Evolutionary conservation across 2,888 invertebrate genomes (phyloP).

Genomic region (Lamellibrachia satsuma): DNA sequence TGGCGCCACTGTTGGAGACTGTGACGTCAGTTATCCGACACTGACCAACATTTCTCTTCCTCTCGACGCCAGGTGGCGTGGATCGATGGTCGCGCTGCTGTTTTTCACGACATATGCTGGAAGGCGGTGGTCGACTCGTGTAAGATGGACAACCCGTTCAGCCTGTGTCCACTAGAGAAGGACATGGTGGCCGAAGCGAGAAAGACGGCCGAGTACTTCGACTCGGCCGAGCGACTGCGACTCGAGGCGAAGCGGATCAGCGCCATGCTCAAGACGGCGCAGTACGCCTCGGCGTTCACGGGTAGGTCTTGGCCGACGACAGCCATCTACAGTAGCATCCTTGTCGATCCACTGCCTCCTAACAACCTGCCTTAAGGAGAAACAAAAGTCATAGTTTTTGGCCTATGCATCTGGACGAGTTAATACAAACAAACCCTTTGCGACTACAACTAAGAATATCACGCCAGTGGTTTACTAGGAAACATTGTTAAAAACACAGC

Average conservation of each 20-base stretch:
- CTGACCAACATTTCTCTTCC: too few relatives aligned
- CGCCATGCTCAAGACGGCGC: constrained; percentile 46
- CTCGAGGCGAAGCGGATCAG: constrained; percentile 49
- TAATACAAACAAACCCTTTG: too few relatives aligned
- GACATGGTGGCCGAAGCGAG: constrained; percentile 48
- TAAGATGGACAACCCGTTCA: constrained; percentile 41
- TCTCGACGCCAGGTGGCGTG: constrained; percentile 35
- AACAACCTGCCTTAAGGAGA: too few relatives aligned
- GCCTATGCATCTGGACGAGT: too few relatives aligned
- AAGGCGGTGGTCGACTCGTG: constrained; percentile 39
- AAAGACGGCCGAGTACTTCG: constrained; percentile 56
- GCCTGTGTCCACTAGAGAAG: constrained; percentile 44
- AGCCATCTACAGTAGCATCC: not conserved
- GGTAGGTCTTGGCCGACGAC: constrained; percentile 42
- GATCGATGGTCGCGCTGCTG: constrained; percentile 43
- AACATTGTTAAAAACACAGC: too few relatives aligned
- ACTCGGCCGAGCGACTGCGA: constrained; percentile 45
- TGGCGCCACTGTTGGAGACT: too few relatives aligned
- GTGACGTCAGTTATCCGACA: too few relatives aligned
- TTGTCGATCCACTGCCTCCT: too few relatives aligned
- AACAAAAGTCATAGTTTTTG: too few relatives aligned
- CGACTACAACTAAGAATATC: too few relatives aligned
- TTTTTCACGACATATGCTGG: constrained; percentile 50
- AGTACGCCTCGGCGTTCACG: constrained; percentile 58
- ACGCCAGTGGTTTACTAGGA: too few relatives aligned